These are phyloP conservation scores for Hyaena hyaena DNA, from an alignment of 2,113 vertebrate species.

Conservation along the genomic window DNA sequence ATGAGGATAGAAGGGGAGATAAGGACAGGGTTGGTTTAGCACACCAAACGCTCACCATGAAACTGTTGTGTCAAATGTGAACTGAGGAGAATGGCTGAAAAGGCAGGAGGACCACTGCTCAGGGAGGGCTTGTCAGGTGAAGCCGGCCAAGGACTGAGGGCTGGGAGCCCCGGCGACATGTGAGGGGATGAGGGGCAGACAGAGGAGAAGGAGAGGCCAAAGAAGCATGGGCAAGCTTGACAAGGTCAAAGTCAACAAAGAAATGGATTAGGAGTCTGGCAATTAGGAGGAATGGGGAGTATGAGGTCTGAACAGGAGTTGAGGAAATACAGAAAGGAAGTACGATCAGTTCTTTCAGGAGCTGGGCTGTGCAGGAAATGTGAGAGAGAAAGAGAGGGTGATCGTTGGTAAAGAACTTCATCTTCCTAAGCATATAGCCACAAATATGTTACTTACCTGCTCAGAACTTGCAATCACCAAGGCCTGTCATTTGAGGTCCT, in stretches of 20 bases:
- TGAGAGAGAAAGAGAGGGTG: neutral
- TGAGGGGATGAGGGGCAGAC: neutral
- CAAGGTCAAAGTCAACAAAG: neutral
- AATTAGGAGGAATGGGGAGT: neutral
- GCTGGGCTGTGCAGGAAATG: neutral
- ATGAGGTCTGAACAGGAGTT: neutral
- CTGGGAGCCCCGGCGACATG: neutral
- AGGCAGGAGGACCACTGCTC: neutral
- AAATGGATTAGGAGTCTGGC: neutral
- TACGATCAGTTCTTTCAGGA: neutral
- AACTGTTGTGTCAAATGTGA: neutral
- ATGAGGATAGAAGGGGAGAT: neutral
- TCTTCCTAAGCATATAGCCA: neutral
- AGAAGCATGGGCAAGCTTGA: neutral
- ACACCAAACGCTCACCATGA: neutral
- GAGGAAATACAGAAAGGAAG: constrained; percentile 24
- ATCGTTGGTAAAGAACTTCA: neutral
- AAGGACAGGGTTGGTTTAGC: neutral
- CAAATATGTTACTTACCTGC: neutral
- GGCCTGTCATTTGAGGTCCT: neutral
- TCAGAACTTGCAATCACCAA: neutral
- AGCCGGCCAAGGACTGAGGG: neutral
- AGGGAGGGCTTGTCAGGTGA: neutral
- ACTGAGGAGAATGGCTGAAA: neutral
- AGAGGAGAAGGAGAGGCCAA: neutral